These are phyloP conservation scores for Hylyphantes graminicola DNA, from an alignment of 1,140 invertebrate species.

Conservation along the genomic window DNA sequence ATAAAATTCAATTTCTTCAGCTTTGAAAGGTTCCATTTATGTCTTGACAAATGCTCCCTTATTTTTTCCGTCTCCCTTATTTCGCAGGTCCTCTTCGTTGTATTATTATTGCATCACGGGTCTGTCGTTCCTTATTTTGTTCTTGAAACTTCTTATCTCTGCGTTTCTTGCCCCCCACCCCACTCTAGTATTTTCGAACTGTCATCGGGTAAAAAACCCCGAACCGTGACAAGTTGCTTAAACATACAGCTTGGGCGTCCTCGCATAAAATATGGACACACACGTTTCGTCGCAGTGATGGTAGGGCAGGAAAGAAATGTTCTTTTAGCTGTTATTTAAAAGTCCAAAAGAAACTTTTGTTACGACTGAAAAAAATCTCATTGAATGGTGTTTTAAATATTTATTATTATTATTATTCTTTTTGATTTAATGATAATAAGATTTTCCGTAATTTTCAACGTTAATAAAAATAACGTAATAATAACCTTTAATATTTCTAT, in stretches of 20 bases:
- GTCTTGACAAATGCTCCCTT: constrained; percentile 57
- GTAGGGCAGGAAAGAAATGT: too few relatives aligned
- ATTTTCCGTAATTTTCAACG: too few relatives aligned
- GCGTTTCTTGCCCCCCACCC: constrained; percentile 19
- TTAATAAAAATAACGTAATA: too few relatives aligned
- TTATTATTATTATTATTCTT: too few relatives aligned
- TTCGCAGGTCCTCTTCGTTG: constrained; percentile 9
- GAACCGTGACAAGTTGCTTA: constrained; percentile 50
- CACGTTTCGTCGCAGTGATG: not conserved
- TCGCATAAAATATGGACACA: constrained; percentile 53
- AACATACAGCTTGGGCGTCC: constrained; percentile 32
- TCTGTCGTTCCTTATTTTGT: constrained; percentile 34
- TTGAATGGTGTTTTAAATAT: too few relatives aligned
- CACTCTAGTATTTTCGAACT: constrained; percentile 40
- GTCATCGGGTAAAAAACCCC: constrained; percentile 40
- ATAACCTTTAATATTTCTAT: too few relatives aligned
- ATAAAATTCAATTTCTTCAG: constrained; percentile 60
- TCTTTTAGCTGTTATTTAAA: too few relatives aligned
- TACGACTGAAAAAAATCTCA: too few relatives aligned
- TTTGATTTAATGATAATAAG: too few relatives aligned
- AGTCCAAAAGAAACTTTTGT: too few relatives aligned
- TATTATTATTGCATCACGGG: constrained; percentile 46
- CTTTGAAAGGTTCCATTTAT: constrained; percentile 59
- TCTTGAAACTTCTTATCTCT: constrained; percentile 43
- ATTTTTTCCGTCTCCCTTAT: not conserved